Conservation (phyloP, 2,113 vertebrate genomes). For the Gopherus evgoodei region DNA sequence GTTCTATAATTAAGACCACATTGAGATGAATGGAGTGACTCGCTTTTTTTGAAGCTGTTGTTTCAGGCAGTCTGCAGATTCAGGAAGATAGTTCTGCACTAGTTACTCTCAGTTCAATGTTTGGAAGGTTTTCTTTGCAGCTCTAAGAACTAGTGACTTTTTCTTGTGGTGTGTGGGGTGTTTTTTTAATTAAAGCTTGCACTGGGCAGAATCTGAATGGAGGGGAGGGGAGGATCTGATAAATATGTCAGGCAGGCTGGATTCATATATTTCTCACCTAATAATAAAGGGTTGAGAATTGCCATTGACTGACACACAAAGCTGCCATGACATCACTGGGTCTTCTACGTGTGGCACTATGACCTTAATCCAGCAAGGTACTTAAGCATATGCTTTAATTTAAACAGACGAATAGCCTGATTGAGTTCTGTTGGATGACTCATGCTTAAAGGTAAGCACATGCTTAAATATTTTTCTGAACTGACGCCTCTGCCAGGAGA, state of each 20-base stretch:
- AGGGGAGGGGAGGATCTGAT: background rate
- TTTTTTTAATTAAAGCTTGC: background rate
- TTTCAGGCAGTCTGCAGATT: background rate
- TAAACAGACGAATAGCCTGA: background rate
- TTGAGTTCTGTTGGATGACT: accelerated
- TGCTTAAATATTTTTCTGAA: accelerated
- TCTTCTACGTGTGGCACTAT: accelerated
- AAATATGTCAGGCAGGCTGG: background rate
- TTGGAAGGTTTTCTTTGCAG: accelerated
- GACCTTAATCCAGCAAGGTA: accelerated
- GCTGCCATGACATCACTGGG: accelerated
- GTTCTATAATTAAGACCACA: accelerated
- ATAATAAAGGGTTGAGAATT: accelerated
- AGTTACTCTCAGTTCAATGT: accelerated
- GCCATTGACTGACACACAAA: background rate
- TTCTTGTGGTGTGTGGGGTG: background rate
- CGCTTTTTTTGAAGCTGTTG: accelerated
- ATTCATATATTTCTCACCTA: background rate
- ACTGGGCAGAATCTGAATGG: background rate
- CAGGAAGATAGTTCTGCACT: background rate
- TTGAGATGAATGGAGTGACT: accelerated
- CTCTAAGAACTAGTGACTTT: background rate
- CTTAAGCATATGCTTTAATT: background rate
- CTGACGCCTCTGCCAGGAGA: background rate
- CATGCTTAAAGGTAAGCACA: accelerated